Percentiles rank a stretch among this genome's conserved stretches.
phyloP scores from a whole-genome alignment of 2,797 vertebrate genomes.

The Gadopsis marmoratus region DNA sequence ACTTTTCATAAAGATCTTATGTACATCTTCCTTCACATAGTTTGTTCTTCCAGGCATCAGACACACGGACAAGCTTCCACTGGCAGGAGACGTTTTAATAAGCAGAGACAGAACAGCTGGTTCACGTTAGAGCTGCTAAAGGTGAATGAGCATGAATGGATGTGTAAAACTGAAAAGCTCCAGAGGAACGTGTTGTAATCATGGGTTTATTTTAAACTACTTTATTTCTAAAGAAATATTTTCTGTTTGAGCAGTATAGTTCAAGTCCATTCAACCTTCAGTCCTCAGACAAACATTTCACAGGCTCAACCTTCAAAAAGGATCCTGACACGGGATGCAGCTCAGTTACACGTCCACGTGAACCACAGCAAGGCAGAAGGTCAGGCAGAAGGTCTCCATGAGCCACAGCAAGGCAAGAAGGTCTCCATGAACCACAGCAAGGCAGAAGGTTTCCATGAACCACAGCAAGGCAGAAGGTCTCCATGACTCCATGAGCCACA shows the following conservation, averaged over 20 bases:
- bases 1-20: constrained; percentile 78
- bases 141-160: neutral
- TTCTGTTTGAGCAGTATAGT: neutral
- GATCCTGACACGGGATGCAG: neutral
- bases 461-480: too few species aligned
- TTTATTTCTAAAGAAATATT: neutral
- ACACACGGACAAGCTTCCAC: constrained; percentile 31
- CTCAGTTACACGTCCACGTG: too few species aligned
- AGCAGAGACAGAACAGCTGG: neutral
- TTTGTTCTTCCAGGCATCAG: constrained; percentile 15
- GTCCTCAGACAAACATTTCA: neutral
- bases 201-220: neutral
- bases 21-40: constrained; percentile 62
- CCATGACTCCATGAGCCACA: too few species aligned
- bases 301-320: neutral
- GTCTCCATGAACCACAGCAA: too few species aligned
- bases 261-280: neutral
- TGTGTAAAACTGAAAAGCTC: neutral
- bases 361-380: too few species aligned
- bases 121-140: neutral
- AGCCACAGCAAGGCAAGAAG: too few species aligned
- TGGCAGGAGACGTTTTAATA: constrained; percentile 14
- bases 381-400: too few species aligned
- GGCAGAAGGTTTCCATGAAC: too few species aligned
- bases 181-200: neutral